Conservation (phyloP, 2,888 invertebrate genomes). For the Leptinotarsa peninsularis region DNA sequence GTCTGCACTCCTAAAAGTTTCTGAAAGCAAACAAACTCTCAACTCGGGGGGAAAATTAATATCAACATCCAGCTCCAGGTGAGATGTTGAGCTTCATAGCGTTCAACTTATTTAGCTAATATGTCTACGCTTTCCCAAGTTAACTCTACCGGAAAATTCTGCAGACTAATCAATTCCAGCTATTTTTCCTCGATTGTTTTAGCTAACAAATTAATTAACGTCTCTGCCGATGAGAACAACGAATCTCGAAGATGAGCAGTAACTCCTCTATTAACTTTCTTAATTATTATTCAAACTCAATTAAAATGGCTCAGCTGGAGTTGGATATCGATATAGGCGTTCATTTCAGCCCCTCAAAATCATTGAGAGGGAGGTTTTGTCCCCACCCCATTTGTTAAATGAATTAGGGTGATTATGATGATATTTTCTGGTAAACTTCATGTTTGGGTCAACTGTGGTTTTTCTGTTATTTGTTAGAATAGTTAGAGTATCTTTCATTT, state of each 20-base stretch:
- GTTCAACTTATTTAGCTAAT: conserved; percentile 8
- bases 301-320: conserved; percentile 19
- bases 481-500: too few species aligned
- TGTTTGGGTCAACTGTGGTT: too few species aligned
- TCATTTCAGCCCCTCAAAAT: neutral
- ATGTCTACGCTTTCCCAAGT: neutral
- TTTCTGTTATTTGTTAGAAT: too few species aligned
- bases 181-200: conserved; percentile 1
- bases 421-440: too few species aligned
- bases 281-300: conserved; percentile 40
- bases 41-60: neutral
- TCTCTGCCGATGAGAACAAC: conserved; percentile 7
- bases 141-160: conserved; percentile 16
- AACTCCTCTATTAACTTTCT: conserved; percentile 35
- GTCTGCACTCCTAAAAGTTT: neutral
- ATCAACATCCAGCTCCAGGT: neutral
- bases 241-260: conserved; percentile 32
- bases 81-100: neutral
- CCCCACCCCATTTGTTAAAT: too few species aligned
- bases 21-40: neutral
- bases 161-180: conserved; percentile 23
- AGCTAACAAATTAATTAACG: conserved; percentile 23
- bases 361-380: neutral
- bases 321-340: conserved; percentile 1
- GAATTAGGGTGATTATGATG: too few species aligned